A percentile compares a stretch with the other conserved stretches of the same genome.
phyloP scores from a whole-genome alignment of 2,113 vertebrate species.

The Thunnus maccoyii region DNA sequence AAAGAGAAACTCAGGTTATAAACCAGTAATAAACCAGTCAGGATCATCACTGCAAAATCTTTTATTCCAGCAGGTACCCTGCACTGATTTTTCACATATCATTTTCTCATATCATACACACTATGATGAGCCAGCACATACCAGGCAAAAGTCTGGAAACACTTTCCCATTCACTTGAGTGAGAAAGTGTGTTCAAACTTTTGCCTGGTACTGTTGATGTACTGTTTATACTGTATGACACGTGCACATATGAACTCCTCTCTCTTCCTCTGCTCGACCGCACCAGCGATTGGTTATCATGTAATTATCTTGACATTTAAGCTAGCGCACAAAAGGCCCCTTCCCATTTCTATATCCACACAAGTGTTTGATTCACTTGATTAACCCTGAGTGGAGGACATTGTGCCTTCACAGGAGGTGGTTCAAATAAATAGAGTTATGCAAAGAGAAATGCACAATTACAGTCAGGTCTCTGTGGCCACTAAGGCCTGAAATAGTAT shows the following conservation, averaged over 20 bases:
- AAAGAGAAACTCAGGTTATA: not conserved
- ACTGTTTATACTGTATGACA: not conserved
- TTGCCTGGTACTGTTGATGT: not conserved
- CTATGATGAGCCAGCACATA: not conserved
- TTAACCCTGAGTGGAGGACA: conserved; percentile 68
- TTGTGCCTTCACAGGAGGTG: conserved; percentile 25
- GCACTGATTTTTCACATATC: not conserved
- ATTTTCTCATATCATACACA: not conserved
- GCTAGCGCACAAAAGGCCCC: conserved; percentile 12
- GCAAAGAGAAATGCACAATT: conserved; percentile 47
- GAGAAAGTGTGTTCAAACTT: no score
- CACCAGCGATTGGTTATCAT: not conserved
- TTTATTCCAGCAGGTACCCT: not conserved
- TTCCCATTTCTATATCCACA: not conserved
- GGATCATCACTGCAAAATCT: conserved; percentile 1
- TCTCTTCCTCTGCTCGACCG: conserved; percentile 20
- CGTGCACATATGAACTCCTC: conserved; percentile 19
- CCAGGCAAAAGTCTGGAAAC: no score
- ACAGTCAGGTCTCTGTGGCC: conserved; percentile 39
- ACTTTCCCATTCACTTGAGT: no score
- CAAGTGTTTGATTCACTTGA: conserved; percentile 48
- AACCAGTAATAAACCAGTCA: conserved; percentile 28
- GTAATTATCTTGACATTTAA: conserved; percentile 59
- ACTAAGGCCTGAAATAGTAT: conserved; percentile 61
- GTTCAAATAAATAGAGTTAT: conserved; percentile 63